Conservation (phyloP, 2,797 vertebrate species). For the Notolabrus celidotus region DNA sequence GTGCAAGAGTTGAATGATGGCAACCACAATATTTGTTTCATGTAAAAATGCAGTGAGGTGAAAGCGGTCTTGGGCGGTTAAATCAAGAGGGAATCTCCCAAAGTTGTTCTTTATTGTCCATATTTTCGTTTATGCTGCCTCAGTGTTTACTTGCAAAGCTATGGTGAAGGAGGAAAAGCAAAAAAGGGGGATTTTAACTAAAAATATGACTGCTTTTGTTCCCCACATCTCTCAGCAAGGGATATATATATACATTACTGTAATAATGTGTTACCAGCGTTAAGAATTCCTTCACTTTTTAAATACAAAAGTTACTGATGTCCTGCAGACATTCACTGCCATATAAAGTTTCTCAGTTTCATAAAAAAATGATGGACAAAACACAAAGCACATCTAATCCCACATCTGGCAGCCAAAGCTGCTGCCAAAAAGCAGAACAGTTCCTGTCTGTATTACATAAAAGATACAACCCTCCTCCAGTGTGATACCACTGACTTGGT, state of each 20-base stretch:
- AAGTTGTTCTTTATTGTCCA: background rate
- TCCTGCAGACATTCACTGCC: conserved; percentile 10
- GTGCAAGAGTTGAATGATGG: background rate
- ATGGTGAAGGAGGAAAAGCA: background rate
- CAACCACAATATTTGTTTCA: conserved; percentile 2
- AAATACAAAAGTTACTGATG: conserved; percentile 6
- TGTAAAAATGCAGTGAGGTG: conserved; percentile 1
- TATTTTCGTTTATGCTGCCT: conserved; percentile 10
- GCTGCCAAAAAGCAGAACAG: conserved; percentile 32
- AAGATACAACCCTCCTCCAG: conserved; percentile 13
- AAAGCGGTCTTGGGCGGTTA: background rate
- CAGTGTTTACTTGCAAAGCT: conserved; percentile 9
- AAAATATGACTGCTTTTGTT: conserved; percentile 8
- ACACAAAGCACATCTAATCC: conserved; percentile 15
- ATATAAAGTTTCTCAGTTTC: conserved; percentile 38
- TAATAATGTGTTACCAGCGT: no score
- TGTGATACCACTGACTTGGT: conserved; percentile 5
- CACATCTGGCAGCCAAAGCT: conserved; percentile 41
- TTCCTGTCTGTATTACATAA: conserved; percentile 21
- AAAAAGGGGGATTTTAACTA: background rate
- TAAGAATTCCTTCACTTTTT: no score
- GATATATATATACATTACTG: no score
- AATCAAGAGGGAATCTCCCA: background rate
- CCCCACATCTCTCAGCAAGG: background rate
- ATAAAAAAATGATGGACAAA: conserved; percentile 30